Evolutionary conservation across 2,888 invertebrate genomes (phyloP).

Genomic region (Drosophila leonis): DNA sequence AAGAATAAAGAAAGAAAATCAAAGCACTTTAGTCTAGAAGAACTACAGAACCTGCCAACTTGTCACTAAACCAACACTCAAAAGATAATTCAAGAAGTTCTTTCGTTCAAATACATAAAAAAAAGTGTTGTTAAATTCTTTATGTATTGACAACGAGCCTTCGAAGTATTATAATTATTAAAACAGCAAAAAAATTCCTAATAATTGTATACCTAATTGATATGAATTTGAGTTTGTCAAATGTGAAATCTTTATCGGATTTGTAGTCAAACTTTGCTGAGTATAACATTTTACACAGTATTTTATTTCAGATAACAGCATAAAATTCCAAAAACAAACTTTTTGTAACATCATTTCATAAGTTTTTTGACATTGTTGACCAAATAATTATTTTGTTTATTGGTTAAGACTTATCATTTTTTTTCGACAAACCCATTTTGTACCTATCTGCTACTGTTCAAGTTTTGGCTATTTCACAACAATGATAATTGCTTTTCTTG

Average conservation of each 20-base stretch:
- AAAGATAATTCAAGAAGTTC: constrained; percentile 1
- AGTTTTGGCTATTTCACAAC: constrained; percentile 38
- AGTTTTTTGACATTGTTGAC: background rate
- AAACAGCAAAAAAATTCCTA: background rate
- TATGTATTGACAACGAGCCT: background rate
- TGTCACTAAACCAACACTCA: constrained; percentile 4
- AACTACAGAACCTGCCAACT: constrained; percentile 3
- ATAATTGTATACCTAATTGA: constrained; percentile 4
- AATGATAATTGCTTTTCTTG: constrained; percentile 13
- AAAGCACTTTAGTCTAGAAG: background rate
- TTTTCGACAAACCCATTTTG: background rate
- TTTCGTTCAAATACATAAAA: background rate
- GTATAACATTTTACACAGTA: background rate
- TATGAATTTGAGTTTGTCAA: constrained; percentile 8
- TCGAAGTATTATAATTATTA: background rate
- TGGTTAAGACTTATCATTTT: background rate
- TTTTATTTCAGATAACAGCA: background rate
- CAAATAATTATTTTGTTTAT: background rate
- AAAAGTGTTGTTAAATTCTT: background rate
- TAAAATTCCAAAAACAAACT: background rate
- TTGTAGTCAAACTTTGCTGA: background rate
- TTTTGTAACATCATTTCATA: background rate
- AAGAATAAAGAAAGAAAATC: background rate
- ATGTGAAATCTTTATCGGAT: background rate
- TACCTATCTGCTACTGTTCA: background rate